A percentile compares a stretch with the other conserved stretches of the same genome.
These are phyloP conservation scores for Latrodectus elegans DNA, from an alignment of 2,888 invertebrate species.

Conservation along the genomic window DNA sequence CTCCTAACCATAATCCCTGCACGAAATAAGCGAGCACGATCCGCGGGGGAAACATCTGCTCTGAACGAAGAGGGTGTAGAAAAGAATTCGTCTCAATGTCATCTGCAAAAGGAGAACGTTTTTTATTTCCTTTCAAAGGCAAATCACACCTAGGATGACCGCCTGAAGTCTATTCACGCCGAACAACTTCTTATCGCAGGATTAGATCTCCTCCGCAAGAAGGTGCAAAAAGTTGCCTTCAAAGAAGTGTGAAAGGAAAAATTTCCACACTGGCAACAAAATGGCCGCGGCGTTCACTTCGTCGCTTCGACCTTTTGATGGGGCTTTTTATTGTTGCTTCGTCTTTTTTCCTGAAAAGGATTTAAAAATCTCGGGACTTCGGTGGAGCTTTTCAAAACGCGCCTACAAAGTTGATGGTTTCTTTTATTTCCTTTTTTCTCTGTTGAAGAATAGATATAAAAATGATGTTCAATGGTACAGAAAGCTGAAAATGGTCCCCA, in stretches of 20 bases:
- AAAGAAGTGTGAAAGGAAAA: constrained; percentile 3
- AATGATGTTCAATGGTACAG: neutral
- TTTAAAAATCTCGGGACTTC: constrained; percentile 11
- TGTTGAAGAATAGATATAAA: neutral
- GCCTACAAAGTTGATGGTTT: constrained; percentile 19
- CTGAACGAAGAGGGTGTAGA: neutral
- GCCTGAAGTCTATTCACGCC: neutral
- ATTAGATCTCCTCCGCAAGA: constrained; percentile 1
- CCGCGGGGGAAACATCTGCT: neutral
- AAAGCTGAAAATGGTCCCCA: too few relatives aligned
- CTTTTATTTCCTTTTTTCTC: neutral
- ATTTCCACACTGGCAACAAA: constrained; percentile 33
- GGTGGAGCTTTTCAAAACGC: constrained; percentile 8
- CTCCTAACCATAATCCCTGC: neutral
- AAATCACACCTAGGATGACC: constrained; percentile 5
- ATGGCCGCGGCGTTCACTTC: constrained; percentile 26
- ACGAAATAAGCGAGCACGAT: neutral
- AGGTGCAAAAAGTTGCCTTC: neutral
- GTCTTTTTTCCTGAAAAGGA: constrained; percentile 11
- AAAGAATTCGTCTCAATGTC: constrained; percentile 5
- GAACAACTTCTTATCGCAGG: constrained; percentile 5
- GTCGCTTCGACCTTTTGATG: constrained; percentile 8
- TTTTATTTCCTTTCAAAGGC: neutral
- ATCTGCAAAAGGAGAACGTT: neutral
- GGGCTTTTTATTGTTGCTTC: constrained; percentile 9